phyloP scores from a whole-genome alignment of 2,888 invertebrate genomes.

The Ichneumoninae sp. region DNA sequence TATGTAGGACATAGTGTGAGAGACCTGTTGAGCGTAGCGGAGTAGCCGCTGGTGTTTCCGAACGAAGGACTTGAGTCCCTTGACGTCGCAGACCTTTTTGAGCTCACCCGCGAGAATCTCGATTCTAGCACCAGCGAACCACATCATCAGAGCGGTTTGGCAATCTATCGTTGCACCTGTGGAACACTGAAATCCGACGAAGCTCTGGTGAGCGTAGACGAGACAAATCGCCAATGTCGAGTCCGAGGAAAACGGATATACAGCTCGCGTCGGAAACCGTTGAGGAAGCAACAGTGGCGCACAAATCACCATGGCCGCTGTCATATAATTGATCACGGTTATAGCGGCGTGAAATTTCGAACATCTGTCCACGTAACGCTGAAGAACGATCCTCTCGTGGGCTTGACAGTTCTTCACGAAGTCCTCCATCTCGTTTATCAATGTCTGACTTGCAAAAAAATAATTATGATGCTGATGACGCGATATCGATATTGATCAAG shows the following conservation, averaged over 20 bases:
- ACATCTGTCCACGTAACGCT: constrained; percentile 64
- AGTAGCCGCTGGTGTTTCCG: constrained; percentile 58
- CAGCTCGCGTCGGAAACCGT: constrained; percentile 72
- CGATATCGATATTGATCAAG: not conserved
- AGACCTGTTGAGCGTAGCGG: constrained; percentile 55
- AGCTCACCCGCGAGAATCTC: constrained; percentile 62
- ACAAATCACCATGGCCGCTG: constrained; percentile 59
- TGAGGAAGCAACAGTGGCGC: constrained; percentile 62
- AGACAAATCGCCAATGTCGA: constrained; percentile 57
- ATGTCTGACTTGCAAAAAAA: constrained; percentile 26
- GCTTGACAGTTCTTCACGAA: constrained; percentile 19
- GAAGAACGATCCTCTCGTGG: constrained; percentile 53
- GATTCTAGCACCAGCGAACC: constrained; percentile 70
- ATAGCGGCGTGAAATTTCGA: constrained; percentile 47
- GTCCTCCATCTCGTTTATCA: constrained; percentile 51
- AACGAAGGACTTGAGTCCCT: constrained; percentile 41
- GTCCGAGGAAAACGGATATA: constrained; percentile 73
- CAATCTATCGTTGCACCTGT: constrained; percentile 68
- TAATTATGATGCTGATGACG: not conserved
- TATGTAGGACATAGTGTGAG: constrained; percentile 40
- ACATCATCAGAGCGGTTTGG: constrained; percentile 69
- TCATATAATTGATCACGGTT: constrained; percentile 48
- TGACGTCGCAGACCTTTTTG: not conserved
- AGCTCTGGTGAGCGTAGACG: constrained; percentile 70
- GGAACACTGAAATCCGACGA: constrained; percentile 64